These are phyloP conservation scores for Trididemnum nubilum DNA, from an alignment of 23 tunicate genomes.

Conservation along the genomic window DNA sequence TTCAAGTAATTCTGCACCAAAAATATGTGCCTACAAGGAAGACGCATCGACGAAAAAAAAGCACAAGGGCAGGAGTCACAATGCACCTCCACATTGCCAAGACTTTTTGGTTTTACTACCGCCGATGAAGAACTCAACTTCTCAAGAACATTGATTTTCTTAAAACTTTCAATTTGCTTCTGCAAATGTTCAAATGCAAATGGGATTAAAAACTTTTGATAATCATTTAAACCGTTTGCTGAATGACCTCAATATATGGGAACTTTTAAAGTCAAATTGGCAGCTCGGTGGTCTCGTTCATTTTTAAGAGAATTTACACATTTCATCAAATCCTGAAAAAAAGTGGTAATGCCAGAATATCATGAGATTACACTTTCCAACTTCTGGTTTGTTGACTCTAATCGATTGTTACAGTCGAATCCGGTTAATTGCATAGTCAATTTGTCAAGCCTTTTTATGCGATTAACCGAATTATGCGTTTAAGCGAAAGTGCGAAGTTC, in stretches of 20 bases:
- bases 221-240: too few relatives aligned
- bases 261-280: not conserved
- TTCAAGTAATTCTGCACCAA: not conserved
- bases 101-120: too few relatives aligned
- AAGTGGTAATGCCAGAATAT: not conserved
- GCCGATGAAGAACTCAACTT: too few relatives aligned
- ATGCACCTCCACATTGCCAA: too few relatives aligned
- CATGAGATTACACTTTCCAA: not conserved
- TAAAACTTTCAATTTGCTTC: not conserved
- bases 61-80: conserved; percentile 31
- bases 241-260: too few relatives aligned
- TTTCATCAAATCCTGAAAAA: not conserved
- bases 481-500: too few relatives aligned
- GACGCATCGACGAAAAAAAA: conserved; percentile 18
- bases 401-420: too few relatives aligned
- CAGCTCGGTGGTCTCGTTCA: not conserved
- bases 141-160: too few relatives aligned
- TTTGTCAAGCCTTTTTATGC: too few relatives aligned
- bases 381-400: conserved; percentile 11
- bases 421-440: too few relatives aligned
- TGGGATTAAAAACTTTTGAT: too few relatives aligned
- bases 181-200: not conserved
- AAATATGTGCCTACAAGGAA: conserved; percentile 41
- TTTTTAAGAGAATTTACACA: not conserved
- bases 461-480: too few relatives aligned